phyloP scores from a whole-genome alignment of 2,888 invertebrate species.

The Callyntrura guangdongensis region DNA sequence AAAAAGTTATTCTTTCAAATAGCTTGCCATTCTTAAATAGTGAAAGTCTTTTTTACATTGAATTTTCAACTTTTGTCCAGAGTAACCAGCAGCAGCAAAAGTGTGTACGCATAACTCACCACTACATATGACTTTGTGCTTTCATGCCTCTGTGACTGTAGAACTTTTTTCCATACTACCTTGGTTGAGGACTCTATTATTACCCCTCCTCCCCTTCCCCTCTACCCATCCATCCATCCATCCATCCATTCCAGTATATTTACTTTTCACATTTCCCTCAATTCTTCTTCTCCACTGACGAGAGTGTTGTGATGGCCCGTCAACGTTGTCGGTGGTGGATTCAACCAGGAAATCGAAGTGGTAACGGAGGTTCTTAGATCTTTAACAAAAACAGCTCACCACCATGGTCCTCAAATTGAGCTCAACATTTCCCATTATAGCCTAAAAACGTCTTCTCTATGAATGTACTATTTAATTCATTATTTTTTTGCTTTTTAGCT shows the following conservation, averaged over 20 bases:
- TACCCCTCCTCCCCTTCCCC: not conserved
- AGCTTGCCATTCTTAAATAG: not conserved
- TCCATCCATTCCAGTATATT: constrained; percentile 15
- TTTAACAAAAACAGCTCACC: too few species aligned
- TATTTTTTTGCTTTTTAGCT: constrained; percentile 58
- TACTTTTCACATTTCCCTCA: constrained; percentile 20
- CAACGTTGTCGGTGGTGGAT: not conserved
- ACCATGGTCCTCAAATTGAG: not conserved
- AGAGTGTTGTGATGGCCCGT: not conserved
- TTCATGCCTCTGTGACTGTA: not conserved
- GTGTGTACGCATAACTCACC: too few species aligned
- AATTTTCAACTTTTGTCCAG: not conserved
- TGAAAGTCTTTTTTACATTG: constrained; percentile 2
- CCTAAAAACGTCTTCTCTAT: not conserved
- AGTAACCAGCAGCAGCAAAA: too few species aligned
- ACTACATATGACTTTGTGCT: not conserved
- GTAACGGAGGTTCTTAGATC: not conserved
- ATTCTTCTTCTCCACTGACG: not conserved
- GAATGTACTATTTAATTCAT: constrained; percentile 62
- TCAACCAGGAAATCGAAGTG: not conserved
- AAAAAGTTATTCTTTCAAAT: too few species aligned
- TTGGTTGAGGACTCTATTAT: not conserved
- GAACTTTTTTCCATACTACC: not conserved
- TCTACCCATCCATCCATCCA: too few species aligned
- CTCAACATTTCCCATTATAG: constrained; percentile 22